phyloP scores from a whole-genome alignment of 2,113 vertebrate genomes.

The Hiodon tergisus region DNA sequence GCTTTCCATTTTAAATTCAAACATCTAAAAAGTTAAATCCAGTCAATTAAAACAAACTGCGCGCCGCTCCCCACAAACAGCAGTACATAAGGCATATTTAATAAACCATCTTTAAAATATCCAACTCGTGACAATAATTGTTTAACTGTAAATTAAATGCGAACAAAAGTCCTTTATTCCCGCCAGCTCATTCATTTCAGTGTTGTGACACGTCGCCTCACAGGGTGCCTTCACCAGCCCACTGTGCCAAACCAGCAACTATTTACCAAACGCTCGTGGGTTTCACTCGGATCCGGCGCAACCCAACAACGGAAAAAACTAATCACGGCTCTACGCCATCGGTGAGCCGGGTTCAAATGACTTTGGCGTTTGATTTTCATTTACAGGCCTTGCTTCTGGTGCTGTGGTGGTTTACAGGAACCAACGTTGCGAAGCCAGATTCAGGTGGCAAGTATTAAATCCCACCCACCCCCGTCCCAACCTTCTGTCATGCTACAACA shows the following conservation, averaged over 20 bases:
- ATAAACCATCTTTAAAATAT: constrained; percentile 31
- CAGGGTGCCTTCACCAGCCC: constrained; percentile 24
- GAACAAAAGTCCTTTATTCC: constrained; percentile 31
- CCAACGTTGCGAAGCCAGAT: constrained; percentile 73
- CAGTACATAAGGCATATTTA: constrained; percentile 23
- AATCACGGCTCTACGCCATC: constrained; percentile 4
- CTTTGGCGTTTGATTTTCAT: constrained; percentile 56
- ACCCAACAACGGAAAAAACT: constrained; percentile 1
- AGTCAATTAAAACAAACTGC: constrained; percentile 31
- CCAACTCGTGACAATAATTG: constrained; percentile 29
- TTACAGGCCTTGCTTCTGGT: constrained; percentile 77
- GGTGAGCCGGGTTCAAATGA: background rate
- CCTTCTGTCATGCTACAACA: constrained; percentile 78
- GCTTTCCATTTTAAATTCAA: constrained; percentile 30
- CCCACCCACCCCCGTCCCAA: constrained; percentile 50
- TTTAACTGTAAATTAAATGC: constrained; percentile 33
- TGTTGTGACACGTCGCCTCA: constrained; percentile 28
- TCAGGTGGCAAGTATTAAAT: constrained; percentile 82
- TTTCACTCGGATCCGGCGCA: constrained; percentile 18
- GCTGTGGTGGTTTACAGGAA: constrained; percentile 76
- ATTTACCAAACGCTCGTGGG: constrained; percentile 25
- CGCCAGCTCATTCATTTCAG: constrained; percentile 29
- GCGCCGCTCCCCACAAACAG: constrained; percentile 22
- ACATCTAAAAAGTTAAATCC: constrained; percentile 33
- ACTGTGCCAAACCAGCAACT: constrained; percentile 26